Percentiles rank a stretch among this genome's conserved stretches.
These are phyloP conservation scores for Neocrepidodera transversa DNA, from an alignment of 2,888 invertebrate genomes.

Conservation along the genomic window DNA sequence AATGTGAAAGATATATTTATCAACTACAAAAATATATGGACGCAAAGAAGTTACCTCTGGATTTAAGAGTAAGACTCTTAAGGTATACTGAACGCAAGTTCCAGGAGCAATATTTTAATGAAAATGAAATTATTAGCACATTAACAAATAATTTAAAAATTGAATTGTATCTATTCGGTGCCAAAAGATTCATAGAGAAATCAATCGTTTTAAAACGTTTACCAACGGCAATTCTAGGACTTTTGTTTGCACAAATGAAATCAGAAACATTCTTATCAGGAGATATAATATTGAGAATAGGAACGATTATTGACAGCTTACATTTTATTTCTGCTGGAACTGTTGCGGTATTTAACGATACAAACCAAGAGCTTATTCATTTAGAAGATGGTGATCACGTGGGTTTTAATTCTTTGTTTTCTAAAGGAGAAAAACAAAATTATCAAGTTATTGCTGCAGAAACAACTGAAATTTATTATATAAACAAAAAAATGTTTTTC, in stretches of 20 bases:
- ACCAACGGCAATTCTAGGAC: constrained; percentile 55
- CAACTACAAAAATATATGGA: constrained; percentile 64
- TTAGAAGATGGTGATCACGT: constrained; percentile 64
- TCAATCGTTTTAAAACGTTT: constrained; percentile 60
- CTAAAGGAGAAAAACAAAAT: constrained; percentile 30
- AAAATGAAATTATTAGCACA: constrained; percentile 54
- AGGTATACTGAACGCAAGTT: constrained; percentile 64
- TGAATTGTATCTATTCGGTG: constrained; percentile 60
- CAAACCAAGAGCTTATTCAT: constrained; percentile 63
- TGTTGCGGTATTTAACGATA: constrained; percentile 58
- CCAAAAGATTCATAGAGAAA: constrained; percentile 60
- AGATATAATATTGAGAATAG: constrained; percentile 60
- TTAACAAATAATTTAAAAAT: constrained; percentile 56
- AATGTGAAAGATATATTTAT: constrained; percentile 61
- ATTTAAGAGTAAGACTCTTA: constrained; percentile 60
- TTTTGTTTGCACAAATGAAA: constrained; percentile 26
- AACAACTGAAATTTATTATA: constrained; percentile 51
- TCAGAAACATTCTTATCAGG: constrained; percentile 26
- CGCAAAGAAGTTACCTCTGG: constrained; percentile 62
- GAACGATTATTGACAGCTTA: constrained; percentile 59
- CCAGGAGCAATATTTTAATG: constrained; percentile 64
- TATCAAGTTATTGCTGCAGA: constrained; percentile 49
- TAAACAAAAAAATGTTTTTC: background rate
- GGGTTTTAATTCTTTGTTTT: constrained; percentile 53
- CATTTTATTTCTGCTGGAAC: constrained; percentile 64